phyloP scores from a whole-genome alignment of 2,797 vertebrate genomes.

The Pangasius krempfi region DNA sequence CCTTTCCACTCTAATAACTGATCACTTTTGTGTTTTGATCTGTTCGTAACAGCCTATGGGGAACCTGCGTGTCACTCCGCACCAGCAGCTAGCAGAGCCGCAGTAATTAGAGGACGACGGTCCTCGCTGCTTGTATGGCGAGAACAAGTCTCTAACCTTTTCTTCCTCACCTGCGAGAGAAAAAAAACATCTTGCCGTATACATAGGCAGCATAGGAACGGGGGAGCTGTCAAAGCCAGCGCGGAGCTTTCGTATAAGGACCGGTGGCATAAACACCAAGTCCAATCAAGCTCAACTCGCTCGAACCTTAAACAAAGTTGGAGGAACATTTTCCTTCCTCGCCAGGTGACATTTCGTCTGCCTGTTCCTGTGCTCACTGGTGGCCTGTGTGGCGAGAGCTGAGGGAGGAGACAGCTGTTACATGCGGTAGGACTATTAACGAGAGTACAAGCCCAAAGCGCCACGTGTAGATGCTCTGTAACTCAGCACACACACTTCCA shows the following conservation, averaged over 20 bases:
- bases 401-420: conserved; percentile 91
- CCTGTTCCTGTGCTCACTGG: conserved; percentile 64
- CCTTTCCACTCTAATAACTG: conserved; percentile 21
- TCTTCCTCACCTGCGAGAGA: conserved; percentile 49
- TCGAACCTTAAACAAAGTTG: conserved; percentile 91
- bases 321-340: conserved; percentile 81
- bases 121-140: conserved; percentile 31
- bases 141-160: conserved; percentile 62
- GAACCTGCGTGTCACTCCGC: conserved; percentile 24
- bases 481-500: conserved; percentile 73
- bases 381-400: conserved; percentile 83
- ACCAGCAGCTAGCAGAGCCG: conserved; percentile 45
- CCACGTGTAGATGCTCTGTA: conserved; percentile 82
- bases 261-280: conserved; percentile 74
- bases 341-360: conserved; percentile 88
- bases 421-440: conserved; percentile 94
- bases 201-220: conserved; percentile 51
- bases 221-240: conserved; percentile 58
- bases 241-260: conserved; percentile 66
- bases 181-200: conserved; percentile 51
- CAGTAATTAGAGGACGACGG: conserved; percentile 58
- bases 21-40: conserved; percentile 44
- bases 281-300: conserved; percentile 75
- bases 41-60: conserved; percentile 48
- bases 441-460: conserved; percentile 88